phyloP scores from a whole-genome alignment of 2,888 invertebrate genomes.

The Tryphoninae sp. region DNA sequence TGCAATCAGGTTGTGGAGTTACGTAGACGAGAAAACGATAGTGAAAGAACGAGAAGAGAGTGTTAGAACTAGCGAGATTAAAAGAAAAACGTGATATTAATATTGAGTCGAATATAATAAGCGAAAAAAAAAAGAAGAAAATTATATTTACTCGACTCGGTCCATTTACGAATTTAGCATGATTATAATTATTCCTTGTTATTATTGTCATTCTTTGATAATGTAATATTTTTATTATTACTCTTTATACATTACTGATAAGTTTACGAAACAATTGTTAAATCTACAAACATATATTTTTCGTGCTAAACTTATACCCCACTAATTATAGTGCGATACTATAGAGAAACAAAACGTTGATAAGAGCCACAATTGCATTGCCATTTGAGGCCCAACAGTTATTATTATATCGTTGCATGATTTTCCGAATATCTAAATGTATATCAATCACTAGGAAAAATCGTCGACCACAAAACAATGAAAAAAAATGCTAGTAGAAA shows the following conservation, averaged over 20 bases:
- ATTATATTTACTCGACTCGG: slow-evolving; percentile 34
- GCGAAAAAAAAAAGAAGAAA: not conserved
- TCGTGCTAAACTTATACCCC: slow-evolving; percentile 50
- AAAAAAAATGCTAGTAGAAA: not conserved
- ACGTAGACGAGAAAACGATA: slow-evolving; percentile 29
- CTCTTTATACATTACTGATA: slow-evolving; percentile 48
- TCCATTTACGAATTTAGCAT: slow-evolving; percentile 35
- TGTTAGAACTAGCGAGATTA: slow-evolving; percentile 45
- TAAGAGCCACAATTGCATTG: slow-evolving; percentile 26
- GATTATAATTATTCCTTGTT: slow-evolving; percentile 31
- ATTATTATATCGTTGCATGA: slow-evolving; percentile 42
- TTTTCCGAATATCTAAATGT: slow-evolving; percentile 42
- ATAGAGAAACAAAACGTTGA: slow-evolving; percentile 3
- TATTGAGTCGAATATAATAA: slow-evolving; percentile 40
- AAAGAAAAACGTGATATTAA: slow-evolving; percentile 48
- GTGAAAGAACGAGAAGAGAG: slow-evolving; percentile 26
- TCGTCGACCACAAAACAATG: not conserved
- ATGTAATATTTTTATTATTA: slow-evolving; percentile 28
- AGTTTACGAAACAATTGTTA: slow-evolving; percentile 50
- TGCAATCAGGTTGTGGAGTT: slow-evolving; percentile 58
- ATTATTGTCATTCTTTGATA: not conserved
- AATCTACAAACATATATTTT: slow-evolving; percentile 52
- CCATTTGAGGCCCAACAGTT: slow-evolving; percentile 25
- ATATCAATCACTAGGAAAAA: slow-evolving; percentile 30
- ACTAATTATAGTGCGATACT: slow-evolving; percentile 18